Percentiles rank a stretch among this genome's conserved stretches.
These are phyloP conservation scores for Mallateleia sp. DNA, from an alignment of 2,888 invertebrate genomes.

Conservation along the genomic window DNA sequence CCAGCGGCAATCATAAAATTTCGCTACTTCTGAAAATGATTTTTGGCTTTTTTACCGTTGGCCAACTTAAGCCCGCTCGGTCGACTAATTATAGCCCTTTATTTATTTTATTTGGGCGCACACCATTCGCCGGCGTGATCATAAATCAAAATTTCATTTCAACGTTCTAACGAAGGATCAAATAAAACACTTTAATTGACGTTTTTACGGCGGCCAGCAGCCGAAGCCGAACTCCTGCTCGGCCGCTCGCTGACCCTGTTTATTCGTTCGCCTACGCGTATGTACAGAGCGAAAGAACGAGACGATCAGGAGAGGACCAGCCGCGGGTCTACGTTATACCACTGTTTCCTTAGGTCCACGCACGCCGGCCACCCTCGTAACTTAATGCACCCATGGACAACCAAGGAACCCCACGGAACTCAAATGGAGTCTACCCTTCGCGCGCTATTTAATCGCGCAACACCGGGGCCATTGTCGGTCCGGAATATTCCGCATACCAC, in stretches of 20 bases:
- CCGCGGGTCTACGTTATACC: slow-evolving; percentile 45
- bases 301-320: slow-evolving; percentile 36
- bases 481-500: slow-evolving; percentile 68
- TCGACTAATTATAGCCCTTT: slow-evolving; percentile 89
- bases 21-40: slow-evolving; percentile 75
- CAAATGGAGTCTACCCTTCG: slow-evolving; percentile 64
- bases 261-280: slow-evolving; percentile 78
- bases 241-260: slow-evolving; percentile 85
- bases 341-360: slow-evolving; percentile 56
- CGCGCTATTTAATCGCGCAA: slow-evolving; percentile 72
- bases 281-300: slow-evolving; percentile 63
- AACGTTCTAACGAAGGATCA: slow-evolving; percentile 90
- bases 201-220: slow-evolving; percentile 90
- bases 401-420: slow-evolving; percentile 54
- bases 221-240: slow-evolving; percentile 87
- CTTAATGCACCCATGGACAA: slow-evolving; percentile 70
- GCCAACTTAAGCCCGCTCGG: slow-evolving; percentile 75
- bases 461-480: slow-evolving; percentile 53
- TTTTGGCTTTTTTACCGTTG: slow-evolving; percentile 68
- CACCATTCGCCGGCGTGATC: slow-evolving; percentile 80
- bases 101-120: slow-evolving; percentile 88
- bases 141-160: slow-evolving; percentile 90
- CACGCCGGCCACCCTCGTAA: slow-evolving; percentile 60
- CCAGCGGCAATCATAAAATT: slow-evolving; percentile 68
- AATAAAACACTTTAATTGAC: slow-evolving; percentile 90